Base-by-base conservation (phyloP, 2,797 vertebrate species). In the Poecilia wingei region DNA sequence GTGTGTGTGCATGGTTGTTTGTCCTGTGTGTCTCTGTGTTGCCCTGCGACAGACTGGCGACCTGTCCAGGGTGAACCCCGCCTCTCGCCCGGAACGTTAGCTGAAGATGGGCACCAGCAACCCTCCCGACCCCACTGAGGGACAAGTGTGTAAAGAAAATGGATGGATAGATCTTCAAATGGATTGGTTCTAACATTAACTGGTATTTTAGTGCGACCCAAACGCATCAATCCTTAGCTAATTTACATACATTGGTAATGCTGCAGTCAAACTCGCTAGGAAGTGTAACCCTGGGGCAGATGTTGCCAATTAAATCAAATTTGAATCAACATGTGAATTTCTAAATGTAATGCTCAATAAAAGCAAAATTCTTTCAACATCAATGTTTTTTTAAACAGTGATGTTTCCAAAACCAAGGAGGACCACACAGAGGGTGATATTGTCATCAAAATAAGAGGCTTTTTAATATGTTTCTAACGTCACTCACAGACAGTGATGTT, bases 401-500 rank as follows among this genome's bases (percentile, higher is more conserved):
- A 22, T 51, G 49, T 51, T 22, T 22, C 49, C 49, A 22, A 22
- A 22, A 49, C 47, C 47, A 49, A 49, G 47, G 47, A 49, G 47
- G 2, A 49, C 18, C 18, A 20, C 18, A 1, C 2, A 49, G 16
- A 49, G 47, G 47, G 18, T 90, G 93, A 93, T 71, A 45, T 9
- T 53, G 22, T 25, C 51, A 53, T 55, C 22, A 51, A n/a, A 55
- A 55, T n/a, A 25, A 55, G 53, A 28, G 53, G 53, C 10, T 57
- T 28, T 57, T 57, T 28, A n/a, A 57, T 47, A 47, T 28, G 10
- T 57, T 55, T 57, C 1, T n/a, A n/a, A 57, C 3, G 10, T 28
- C 53, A 28, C 25, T 57, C 53, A 55, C 53, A 28, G 93, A 92
- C 75, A 46, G 78, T 94, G 91, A 93, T 91, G 93, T 57, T 57